phyloP scores from a whole-genome alignment of 2,113 vertebrate genomes.

The Condylura cristata region DNA sequence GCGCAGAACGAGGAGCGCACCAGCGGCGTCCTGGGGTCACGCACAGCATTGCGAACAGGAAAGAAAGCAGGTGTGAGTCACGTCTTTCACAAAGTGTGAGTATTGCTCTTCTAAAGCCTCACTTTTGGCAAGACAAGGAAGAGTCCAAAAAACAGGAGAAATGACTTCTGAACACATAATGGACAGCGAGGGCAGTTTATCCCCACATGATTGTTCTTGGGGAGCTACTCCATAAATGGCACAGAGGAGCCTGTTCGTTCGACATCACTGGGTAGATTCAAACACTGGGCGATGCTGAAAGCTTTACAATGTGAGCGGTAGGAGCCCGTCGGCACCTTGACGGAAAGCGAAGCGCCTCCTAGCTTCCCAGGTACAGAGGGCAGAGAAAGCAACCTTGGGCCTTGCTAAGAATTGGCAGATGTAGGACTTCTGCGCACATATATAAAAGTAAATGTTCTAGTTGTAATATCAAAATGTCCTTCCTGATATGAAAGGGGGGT shows the following conservation, averaged over 20 bases:
- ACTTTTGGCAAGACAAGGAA: not conserved
- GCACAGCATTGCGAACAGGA: not conserved
- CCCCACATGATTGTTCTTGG: not conserved
- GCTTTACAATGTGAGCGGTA: not conserved
- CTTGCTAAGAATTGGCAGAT: not conserved
- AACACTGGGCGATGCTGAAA: not conserved
- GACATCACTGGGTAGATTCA: too few species aligned
- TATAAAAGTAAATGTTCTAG: not conserved
- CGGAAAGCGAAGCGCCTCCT: not conserved
- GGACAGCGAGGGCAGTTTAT: not conserved
- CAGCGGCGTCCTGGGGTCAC: too few species aligned
- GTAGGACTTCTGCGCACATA: not conserved
- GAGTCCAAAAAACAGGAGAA: not conserved
- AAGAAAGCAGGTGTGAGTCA: not conserved
- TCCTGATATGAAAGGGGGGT: not conserved
- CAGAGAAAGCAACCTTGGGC: not conserved
- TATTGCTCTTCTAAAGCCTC: not conserved
- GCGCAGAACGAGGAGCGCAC: too few species aligned
- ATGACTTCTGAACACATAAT: not conserved
- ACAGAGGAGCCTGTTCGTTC: not conserved
- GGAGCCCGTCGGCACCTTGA: not conserved
- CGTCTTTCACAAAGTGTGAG: not conserved
- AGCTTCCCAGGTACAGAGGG: too few species aligned
- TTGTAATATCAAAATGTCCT: not conserved
- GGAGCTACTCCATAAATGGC: not conserved